A percentile compares a stretch with the other conserved stretches of the same genome.
phyloP scores from a whole-genome alignment of 2,113 vertebrate species.

The Charadrius vociferus region DNA sequence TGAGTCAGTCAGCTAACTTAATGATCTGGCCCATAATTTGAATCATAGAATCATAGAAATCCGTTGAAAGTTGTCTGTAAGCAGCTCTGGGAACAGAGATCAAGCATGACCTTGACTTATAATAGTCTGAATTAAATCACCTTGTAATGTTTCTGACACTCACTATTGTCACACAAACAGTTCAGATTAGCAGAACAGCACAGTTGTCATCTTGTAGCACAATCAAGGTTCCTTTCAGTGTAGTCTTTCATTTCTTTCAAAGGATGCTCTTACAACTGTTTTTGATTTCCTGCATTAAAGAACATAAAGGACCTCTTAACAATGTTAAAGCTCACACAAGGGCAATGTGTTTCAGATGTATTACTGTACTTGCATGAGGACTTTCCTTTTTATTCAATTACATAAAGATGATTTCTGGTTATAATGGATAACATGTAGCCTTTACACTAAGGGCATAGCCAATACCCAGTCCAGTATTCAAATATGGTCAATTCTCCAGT shows the following conservation, averaged over 20 bases:
- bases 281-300: neutral
- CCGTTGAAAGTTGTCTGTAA: conserved; percentile 62
- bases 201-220: neutral
- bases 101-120: conserved; percentile 69
- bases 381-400: neutral
- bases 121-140: conserved; percentile 46
- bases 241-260: neutral
- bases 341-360: neutral
- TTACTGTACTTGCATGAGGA: neutral
- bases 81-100: conserved; percentile 62
- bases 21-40: conserved; percentile 75
- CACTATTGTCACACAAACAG: conserved; percentile 28
- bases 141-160: conserved; percentile 16
- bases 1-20: conserved; percentile 66
- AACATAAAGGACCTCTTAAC: neutral
- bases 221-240: neutral
- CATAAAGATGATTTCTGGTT: neutral
- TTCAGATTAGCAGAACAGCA: neutral
- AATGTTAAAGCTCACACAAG: neutral
- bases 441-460: neutral
- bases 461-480: neutral
- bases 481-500: neutral
- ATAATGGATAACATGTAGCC: neutral
- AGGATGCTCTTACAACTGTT: neutral
- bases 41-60: neutral